Evolutionary conservation across 2,888 invertebrate species (phyloP).

Genomic region (Rhorus exstirpatorius): DNA sequence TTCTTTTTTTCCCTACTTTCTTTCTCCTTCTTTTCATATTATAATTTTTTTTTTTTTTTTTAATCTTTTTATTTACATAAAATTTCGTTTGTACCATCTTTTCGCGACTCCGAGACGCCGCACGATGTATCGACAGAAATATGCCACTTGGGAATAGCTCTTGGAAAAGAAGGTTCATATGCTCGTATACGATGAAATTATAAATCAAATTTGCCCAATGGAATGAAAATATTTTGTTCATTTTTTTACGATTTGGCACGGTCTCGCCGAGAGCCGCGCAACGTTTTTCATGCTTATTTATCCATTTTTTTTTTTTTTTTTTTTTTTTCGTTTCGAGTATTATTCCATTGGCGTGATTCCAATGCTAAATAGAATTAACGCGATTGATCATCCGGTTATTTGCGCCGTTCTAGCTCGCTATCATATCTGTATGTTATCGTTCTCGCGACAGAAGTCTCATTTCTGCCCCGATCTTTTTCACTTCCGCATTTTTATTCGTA

Average conservation of each 20-base stretch:
- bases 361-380: conserved; percentile 49
- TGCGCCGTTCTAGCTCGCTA: conserved; percentile 38
- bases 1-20: conserved; percentile 17
- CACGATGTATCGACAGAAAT: conserved; percentile 10
- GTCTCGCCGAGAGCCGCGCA: neutral
- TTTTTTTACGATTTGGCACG: no score
- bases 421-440: conserved; percentile 11
- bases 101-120: conserved; percentile 5
- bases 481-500: neutral
- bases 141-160: neutral
- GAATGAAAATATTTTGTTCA: no score
- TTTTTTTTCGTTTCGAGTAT: conserved; percentile 37
- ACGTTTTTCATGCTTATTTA: conserved; percentile 32
- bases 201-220: neutral
- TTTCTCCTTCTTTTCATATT: conserved; percentile 12
- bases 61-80: conserved; percentile 14
- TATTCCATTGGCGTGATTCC: conserved; percentile 61
- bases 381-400: conserved; percentile 52
- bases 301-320: no score
- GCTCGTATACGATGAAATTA: neutral
- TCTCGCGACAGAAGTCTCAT: conserved; percentile 9
- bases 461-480: neutral
- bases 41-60: conserved; percentile 6
- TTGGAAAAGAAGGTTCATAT: neutral
- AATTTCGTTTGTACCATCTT: neutral